Percentiles rank a stretch among this genome's conserved stretches.
phyloP scores from a whole-genome alignment of 2,888 invertebrate genomes.

The Tiliacea citrago region DNA sequence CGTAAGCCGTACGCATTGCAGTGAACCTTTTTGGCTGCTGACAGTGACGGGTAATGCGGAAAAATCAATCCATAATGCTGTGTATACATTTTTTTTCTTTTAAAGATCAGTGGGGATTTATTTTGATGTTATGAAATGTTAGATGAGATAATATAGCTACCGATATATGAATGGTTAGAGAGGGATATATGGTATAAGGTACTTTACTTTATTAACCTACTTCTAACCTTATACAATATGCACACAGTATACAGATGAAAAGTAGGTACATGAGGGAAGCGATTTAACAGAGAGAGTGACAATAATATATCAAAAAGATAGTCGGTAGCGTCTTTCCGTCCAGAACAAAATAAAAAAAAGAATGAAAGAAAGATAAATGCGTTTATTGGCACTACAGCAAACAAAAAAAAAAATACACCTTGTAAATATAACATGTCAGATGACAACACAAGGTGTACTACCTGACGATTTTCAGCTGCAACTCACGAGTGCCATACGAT shows the following conservation, averaged over 20 bases:
- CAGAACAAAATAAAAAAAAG: no score
- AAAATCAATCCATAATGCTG: conserved; percentile 50
- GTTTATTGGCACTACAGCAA: no score
- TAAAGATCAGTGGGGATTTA: neutral
- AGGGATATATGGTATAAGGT: neutral
- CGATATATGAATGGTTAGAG: neutral
- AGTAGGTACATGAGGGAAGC: neutral
- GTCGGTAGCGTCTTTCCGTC: no score
- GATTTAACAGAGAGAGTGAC: neutral
- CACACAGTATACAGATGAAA: neutral
- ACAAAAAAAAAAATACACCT: no score
- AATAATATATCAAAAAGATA: neutral
- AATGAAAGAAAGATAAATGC: no score
- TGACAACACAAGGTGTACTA: no score
- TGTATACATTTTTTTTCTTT: conserved; percentile 16
- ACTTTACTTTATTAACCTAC: neutral
- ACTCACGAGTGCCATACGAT: neutral
- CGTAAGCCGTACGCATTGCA: conserved; percentile 62
- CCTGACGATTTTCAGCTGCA: neutral
- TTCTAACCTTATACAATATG: neutral
- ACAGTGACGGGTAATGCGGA: conserved; percentile 30
- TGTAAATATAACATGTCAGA: no score
- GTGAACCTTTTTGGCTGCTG: conserved; percentile 54
- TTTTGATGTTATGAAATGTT: neutral
- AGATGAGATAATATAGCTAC: neutral